A percentile compares a stretch with the other conserved stretches of the same genome.
Conservation (phyloP, 2,888 invertebrate species). For the Podotricha telesiphe region DNA sequence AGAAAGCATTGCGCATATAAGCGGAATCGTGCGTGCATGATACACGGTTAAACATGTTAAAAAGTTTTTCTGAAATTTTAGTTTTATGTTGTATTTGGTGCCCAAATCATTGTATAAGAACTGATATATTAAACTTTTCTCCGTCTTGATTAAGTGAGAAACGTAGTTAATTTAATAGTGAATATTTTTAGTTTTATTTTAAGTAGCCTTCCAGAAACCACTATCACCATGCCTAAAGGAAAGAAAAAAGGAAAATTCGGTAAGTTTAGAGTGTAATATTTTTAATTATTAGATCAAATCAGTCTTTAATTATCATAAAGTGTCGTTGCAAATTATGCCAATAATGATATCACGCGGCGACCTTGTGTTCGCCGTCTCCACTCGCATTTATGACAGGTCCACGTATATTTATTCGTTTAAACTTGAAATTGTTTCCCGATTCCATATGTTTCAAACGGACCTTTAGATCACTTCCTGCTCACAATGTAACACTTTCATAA, state of each 20-base stretch:
- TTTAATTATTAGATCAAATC: slow-evolving; percentile 42
- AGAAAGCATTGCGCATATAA: slow-evolving; percentile 73
- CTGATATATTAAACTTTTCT: slow-evolving; percentile 89
- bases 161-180: slow-evolving; percentile 76
- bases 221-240: slow-evolving; percentile 89
- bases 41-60: slow-evolving; percentile 87
- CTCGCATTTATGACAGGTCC: slow-evolving; percentile 62
- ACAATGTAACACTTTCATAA: slow-evolving; percentile 5
- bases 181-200: slow-evolving; percentile 83
- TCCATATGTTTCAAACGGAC: slow-evolving; percentile 55
- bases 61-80: slow-evolving; percentile 88
- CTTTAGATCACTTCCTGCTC: slow-evolving; percentile 33
- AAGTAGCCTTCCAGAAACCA: slow-evolving; percentile 67
- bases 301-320: slow-evolving; percentile 18
- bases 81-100: slow-evolving; percentile 88
- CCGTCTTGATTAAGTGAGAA: slow-evolving; percentile 89
- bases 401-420: slow-evolving; percentile 59
- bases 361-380: slow-evolving; percentile 75
- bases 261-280: slow-evolving; percentile 63
- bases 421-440: slow-evolving; percentile 50
- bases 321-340: slow-evolving; percentile 56
- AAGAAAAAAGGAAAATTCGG: slow-evolving; percentile 90
- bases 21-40: slow-evolving; percentile 79
- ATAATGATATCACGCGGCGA: slow-evolving; percentile 78
- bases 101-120: slow-evolving; percentile 87